Conservation (phyloP, 2,888 invertebrate species). For the Oxystoma pomonae region DNA sequence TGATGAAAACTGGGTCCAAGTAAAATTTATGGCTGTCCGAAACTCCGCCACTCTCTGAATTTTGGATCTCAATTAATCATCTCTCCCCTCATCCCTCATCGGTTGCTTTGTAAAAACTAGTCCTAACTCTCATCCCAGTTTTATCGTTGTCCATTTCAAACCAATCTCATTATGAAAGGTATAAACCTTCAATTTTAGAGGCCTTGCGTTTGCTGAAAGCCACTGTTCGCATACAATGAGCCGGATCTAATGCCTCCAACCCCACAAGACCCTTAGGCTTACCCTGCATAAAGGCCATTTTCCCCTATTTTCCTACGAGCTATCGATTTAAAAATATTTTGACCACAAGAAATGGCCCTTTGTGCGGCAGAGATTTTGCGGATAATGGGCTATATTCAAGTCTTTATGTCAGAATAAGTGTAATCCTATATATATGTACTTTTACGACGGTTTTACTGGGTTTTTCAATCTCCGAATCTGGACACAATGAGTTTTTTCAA, state of each 20-base stretch:
- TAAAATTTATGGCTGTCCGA: no score
- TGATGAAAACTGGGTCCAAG: no score
- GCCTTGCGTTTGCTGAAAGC: slow-evolving; percentile 30
- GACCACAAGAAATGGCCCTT: slow-evolving; percentile 43
- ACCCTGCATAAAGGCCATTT: slow-evolving; percentile 28
- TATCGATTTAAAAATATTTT: slow-evolving; percentile 48
- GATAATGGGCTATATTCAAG: slow-evolving; percentile 44
- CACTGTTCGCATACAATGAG: slow-evolving; percentile 41
- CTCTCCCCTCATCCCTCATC: no score
- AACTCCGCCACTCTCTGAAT: no score
- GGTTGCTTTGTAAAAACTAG: no score
- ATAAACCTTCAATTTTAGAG: slow-evolving; percentile 1
- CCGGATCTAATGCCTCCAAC: slow-evolving; percentile 33
- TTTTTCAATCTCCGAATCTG: slow-evolving; percentile 24
- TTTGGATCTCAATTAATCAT: no score
- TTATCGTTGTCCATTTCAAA: no score
- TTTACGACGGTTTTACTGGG: slow-evolving; percentile 36
- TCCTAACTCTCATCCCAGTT: no score
- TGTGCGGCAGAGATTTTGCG: slow-evolving; percentile 42
- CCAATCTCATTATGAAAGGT: not conserved
- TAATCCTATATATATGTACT: slow-evolving; percentile 45
- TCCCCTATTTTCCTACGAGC: slow-evolving; percentile 17
- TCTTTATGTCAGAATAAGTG: slow-evolving; percentile 42
- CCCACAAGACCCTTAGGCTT: slow-evolving; percentile 25
- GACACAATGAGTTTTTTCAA: slow-evolving; percentile 24